Evolutionary conservation across 2,888 invertebrate genomes (phyloP), one percentile per base, ranked within the genome.

Genomic region (Eupithecia centaureata): DNA sequence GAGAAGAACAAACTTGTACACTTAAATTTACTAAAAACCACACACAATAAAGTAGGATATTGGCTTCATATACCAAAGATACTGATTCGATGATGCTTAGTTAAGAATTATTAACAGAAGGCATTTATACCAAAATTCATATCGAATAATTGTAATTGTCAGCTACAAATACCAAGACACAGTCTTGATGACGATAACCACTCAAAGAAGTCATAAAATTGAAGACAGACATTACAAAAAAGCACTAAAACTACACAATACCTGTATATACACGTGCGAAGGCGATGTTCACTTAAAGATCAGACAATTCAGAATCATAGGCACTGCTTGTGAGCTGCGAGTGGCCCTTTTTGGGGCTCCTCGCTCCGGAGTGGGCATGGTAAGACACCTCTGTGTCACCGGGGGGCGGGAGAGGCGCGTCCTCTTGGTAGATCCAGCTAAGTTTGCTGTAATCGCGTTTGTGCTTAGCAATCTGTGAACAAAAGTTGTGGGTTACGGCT

Each of bases 341-440:
- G n/a, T n/a, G n/a, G n/a, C n/a, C n/a, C n/a, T n/a, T n/a, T n/a
- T n/a, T n/a, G n/a, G n/a, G n/a, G n/a, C n/a, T n/a, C n/a, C n/a
- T n/a, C n/a, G n/a, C n/a, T n/a, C n/a, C n/a, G n/a, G 2, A 13
- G 13, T 10, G 38, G 8, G 38, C 38, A 38, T 13, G 13, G n/a
- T n/a, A 2, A 10, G 13, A 2, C 1, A n/a, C 25, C 13, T 32
- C 59, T 0, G 7, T 15, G 5, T 32, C 59, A 4, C 18, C 2
- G 2, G 73, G 67, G 1, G 95, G 88, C 0, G 96, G 96, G 22
- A 96, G 79, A 0, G 96, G 96, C 0, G 95, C 95, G 74, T 96
- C 94, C 77, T 96, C 96, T 86, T 96, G 96, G 78, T 95, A 95
- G 62, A 96, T 94, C 94, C 96, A 95, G 70, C 94, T 94, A 73